phyloP scores from a whole-genome alignment of 2,797 vertebrate genomes.

The Diglossa cyanea region DNA sequence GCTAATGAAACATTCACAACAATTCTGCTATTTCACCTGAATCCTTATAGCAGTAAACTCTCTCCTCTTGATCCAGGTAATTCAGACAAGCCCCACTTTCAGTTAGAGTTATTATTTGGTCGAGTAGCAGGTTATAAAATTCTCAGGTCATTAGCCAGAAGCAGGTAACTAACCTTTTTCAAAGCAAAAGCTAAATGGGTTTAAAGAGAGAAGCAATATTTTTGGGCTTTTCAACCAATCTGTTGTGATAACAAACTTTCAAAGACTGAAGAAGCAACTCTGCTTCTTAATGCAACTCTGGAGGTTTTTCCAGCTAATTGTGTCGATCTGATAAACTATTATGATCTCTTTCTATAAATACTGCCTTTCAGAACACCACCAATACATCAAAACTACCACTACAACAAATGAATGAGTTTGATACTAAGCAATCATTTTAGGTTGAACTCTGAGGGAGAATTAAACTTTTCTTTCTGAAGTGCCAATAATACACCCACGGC shows the following conservation, averaged over 20 bases:
- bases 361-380: not conserved
- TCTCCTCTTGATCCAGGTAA: not conserved
- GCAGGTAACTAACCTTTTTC: not conserved
- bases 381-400: not conserved
- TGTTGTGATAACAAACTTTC: not conserved
- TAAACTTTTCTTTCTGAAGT: not conserved
- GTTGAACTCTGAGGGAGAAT: not conserved
- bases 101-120: not conserved
- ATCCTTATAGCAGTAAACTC: not conserved
- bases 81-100: not conserved
- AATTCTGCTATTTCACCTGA: not conserved
- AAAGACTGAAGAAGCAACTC: not conserved
- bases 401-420: not conserved
- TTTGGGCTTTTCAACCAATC: not conserved
- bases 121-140: not conserved
- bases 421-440: not conserved
- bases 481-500: not conserved
- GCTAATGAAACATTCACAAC: not conserved
- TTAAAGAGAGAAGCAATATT: not conserved
- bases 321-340: not conserved
- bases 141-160: not conserved
- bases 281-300: not conserved
- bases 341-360: not conserved
- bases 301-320: not conserved
- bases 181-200: not conserved